A percentile compares a stretch with the other conserved stretches of the same genome.
phyloP scores from a whole-genome alignment of 2,113 vertebrate genomes.

The Isurus oxyrinchus region DNA sequence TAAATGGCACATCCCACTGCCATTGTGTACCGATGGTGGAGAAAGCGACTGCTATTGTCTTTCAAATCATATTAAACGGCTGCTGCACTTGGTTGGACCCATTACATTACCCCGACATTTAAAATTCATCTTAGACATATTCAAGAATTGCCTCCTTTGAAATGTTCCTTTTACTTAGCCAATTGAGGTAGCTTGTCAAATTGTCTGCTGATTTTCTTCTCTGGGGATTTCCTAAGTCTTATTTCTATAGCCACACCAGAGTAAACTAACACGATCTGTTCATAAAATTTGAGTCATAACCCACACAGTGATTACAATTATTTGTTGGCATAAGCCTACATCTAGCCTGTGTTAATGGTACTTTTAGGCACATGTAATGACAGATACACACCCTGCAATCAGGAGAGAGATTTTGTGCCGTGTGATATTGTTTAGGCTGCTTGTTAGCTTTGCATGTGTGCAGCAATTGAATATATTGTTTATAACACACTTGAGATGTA shows the following conservation, averaged over 20 bases:
- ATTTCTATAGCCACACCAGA: neutral
- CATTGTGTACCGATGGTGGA: neutral
- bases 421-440: neutral
- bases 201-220: neutral
- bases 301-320: neutral
- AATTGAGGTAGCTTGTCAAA: neutral
- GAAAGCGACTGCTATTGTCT: neutral
- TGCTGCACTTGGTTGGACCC: neutral
- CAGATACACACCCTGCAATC: neutral
- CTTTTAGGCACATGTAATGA: neutral
- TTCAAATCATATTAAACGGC: neutral
- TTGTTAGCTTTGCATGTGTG: neutral
- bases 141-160: neutral
- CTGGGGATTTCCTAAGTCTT: neutral
- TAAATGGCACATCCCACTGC: too few relatives aligned
- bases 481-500: neutral
- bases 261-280: neutral
- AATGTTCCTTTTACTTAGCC: neutral
- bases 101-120: neutral
- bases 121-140: neutral
- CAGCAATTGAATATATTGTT: too few relatives aligned
- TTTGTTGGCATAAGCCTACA: neutral
- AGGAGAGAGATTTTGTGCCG: neutral
- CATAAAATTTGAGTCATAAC: neutral
- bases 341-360: neutral